Evolutionary conservation across 2,797 vertebrate genomes (phyloP).

Genomic region (Sebastes hubbsi): DNA sequence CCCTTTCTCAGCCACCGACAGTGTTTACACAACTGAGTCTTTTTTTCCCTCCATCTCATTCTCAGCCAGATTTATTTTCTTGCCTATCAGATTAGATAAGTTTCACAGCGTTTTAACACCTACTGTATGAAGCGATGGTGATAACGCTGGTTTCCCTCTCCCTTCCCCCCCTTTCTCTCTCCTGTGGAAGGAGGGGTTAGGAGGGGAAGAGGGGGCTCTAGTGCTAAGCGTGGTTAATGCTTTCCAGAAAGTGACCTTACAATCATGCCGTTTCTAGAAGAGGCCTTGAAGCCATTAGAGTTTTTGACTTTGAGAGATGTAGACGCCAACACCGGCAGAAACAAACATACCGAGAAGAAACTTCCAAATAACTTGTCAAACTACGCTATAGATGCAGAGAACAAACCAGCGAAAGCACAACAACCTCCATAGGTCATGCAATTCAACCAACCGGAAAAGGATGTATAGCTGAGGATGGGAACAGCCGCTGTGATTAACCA

Average conservation of each 20-base stretch:
- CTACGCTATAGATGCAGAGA: neutral
- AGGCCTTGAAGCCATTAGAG: constrained; percentile 36
- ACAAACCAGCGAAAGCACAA: neutral
- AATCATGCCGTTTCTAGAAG: constrained; percentile 41
- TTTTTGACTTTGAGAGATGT: constrained; percentile 9
- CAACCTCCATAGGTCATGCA: neutral
- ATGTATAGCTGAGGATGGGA: constrained; percentile 4
- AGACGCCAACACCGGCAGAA: constrained; percentile 12
- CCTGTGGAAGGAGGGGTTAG: neutral
- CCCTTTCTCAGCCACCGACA: constrained; percentile 40
- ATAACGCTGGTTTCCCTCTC: constrained; percentile 57
- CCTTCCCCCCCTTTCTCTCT: neutral
- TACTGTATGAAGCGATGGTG: constrained; percentile 68
- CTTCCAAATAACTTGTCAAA: neutral
- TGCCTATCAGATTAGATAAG: constrained; percentile 81
- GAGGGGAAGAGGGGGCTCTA: neutral
- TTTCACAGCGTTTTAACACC: constrained; percentile 78
- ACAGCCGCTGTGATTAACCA: constrained; percentile 25
- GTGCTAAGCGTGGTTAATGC: constrained; percentile 50
- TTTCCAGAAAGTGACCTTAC: constrained; percentile 67
- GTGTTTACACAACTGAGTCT: constrained; percentile 72
- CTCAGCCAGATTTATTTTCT: constrained; percentile 65
- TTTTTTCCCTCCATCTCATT: constrained; percentile 53
- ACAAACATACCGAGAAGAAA: neutral
- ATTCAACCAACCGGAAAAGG: constrained; percentile 8